Conservation (phyloP, 2,888 invertebrate species). For the Digitonthophagus gazella region DNA sequence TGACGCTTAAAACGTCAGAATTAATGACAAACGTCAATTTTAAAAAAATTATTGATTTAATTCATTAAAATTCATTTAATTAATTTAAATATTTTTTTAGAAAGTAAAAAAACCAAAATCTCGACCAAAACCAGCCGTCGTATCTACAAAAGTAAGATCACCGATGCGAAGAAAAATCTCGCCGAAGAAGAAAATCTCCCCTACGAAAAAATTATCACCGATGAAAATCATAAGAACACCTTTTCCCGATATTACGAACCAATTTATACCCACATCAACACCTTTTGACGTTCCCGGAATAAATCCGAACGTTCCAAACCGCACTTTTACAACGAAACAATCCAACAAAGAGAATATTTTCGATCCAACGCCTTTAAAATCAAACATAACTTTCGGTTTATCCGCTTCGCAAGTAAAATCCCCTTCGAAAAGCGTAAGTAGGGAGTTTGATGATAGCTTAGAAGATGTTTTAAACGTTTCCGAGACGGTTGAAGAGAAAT, state of each 20-base stretch:
- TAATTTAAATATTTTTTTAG: background rate
- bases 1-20: no score
- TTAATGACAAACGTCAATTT: no score
- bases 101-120: conserved; percentile 12
- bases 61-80: background rate
- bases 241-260: conserved; percentile 28
- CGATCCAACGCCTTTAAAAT: background rate
- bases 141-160: conserved; percentile 20
- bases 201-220: conserved; percentile 11
- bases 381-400: background rate
- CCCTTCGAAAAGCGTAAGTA: conserved; percentile 6
- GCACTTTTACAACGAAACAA: background rate
- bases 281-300: background rate
- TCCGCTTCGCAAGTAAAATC: background rate
- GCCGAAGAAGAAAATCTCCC: conserved; percentile 18
- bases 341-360: conserved; percentile 5
- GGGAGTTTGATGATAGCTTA: conserved; percentile 25
- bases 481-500: conserved; percentile 41
- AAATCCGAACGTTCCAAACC: background rate
- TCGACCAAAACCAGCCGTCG: conserved; percentile 14
- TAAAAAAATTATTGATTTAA: background rate
- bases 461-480: conserved; percentile 25
- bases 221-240: conserved; percentile 21
- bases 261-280: conserved; percentile 1
- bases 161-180: conserved; percentile 2